Conservation (phyloP, 2,797 vertebrate genomes). For the Melanotaenia nigrans region DNA sequence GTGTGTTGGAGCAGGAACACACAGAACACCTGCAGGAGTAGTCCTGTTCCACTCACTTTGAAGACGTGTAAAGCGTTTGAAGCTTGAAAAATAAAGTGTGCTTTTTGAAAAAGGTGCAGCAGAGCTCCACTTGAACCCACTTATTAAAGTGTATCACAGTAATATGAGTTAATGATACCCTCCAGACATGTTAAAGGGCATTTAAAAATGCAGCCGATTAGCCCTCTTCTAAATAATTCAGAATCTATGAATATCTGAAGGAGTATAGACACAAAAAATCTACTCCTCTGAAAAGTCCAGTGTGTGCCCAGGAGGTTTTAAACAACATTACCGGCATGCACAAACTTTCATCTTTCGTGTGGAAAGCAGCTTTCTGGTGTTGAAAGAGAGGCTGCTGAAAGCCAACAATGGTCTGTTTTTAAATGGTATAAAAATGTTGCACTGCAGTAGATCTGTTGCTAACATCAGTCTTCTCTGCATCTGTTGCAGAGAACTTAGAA, state of each 20-base stretch:
- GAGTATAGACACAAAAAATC: not conserved
- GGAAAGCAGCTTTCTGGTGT: not conserved
- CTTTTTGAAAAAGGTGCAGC: not conserved
- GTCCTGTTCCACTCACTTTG: not conserved
- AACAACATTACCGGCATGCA: not conserved
- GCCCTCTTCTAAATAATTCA: not conserved
- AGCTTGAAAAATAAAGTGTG: not conserved
- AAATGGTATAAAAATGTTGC: no score
- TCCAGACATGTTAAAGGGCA: not conserved
- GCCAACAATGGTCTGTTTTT: no score
- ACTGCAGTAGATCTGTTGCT: no score
- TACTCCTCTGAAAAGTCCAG: not conserved
- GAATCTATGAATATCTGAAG: not conserved
- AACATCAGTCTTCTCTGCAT: no score
- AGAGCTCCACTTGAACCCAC: not conserved
- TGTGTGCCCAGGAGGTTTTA: not conserved
- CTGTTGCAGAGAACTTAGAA: not conserved
- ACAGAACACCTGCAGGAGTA: no score
- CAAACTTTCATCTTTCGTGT: not conserved
- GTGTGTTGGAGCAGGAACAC: no score
- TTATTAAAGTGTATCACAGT: slow-evolving; percentile 3
- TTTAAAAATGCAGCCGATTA: not conserved
- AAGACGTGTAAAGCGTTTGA: not conserved
- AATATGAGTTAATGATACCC: slow-evolving; percentile 15
- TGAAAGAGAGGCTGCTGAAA: not conserved